Evolutionary conservation across 2,113 vertebrate genomes (phyloP), one percentile per base, ranked within the genome.

Genomic region (Lagopus leucura): DNA sequence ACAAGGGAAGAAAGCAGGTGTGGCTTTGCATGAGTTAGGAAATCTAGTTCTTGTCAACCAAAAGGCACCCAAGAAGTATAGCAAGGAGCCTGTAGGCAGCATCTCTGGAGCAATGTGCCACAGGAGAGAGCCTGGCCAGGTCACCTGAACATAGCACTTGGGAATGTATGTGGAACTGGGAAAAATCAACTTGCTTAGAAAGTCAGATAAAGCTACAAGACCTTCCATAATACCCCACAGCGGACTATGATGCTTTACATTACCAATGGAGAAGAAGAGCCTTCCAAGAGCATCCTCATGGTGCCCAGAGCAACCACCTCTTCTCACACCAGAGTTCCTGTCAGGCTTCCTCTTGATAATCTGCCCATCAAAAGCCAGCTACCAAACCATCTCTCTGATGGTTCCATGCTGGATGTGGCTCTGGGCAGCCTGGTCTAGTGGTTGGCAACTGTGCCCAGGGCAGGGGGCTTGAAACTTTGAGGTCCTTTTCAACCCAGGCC

Each of bases 71-170:
- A n/a, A 76, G 32, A 50, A 6, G 11, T 11, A 24, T 50, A 50
- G 22, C 48, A 50, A 50, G 48, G 48, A 45, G 8, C 28, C 45
- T 32, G 40, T 34, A 42, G 40, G 28, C 64, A 64, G 63, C 36
- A 21, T 8, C 22, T 12, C 27, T 30, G 10, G 42, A n/a, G 64
- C 50, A 71, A 47, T 16, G 48, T 36, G 48, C 28, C n/a, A 7
- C 25, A 32, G 24, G 24, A 54, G n/a, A 15, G 19, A 64, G 34
- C 25, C 55, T 81, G 70, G 42, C 4, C 43, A 30, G 32, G 21
- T 32, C 58, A 72, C 11, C 30, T 1, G 1, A 32, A 32, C 8
- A 28, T 20, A 12, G 14, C 21, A 38, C 0, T 0, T 10, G 38
- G 11, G 6, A 19, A 5, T 58, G 19, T 65, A n/a, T 18, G 28